phyloP scores from a whole-genome alignment of 2,113 vertebrate genomes.

The Eulemur rufifrons region DNA sequence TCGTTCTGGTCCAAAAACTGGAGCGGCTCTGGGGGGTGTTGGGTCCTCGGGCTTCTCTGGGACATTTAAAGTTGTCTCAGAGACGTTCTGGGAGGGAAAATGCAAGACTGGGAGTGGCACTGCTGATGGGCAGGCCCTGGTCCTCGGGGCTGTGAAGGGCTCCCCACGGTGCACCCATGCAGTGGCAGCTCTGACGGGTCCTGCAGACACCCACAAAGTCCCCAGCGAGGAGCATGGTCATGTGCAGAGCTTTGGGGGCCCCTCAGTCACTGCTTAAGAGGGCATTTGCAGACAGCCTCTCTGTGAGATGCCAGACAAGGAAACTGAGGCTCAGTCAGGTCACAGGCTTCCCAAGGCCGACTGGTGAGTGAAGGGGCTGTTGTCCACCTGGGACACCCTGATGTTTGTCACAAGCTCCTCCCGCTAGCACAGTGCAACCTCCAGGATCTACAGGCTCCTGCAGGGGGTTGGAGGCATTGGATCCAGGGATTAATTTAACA shows the following conservation, averaged over 20 bases:
- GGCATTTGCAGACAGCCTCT: not conserved
- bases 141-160: not conserved
- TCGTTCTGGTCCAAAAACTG: not conserved
- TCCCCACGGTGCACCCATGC: not conserved
- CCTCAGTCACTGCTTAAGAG: not conserved
- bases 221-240: not conserved
- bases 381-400: not conserved
- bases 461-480: accelerated
- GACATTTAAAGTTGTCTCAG: not conserved
- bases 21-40: not conserved
- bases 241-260: not conserved
- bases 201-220: not conserved
- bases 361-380: not conserved
- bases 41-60: not conserved
- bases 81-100: not conserved
- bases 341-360: not conserved
- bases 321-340: not conserved
- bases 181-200: not conserved
- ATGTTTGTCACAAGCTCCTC: not conserved
- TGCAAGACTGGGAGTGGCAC: not conserved
- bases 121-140: not conserved
- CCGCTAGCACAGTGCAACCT: not conserved
- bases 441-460: not conserved
- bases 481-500: not conserved
- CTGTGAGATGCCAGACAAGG: not conserved